Percentiles rank a stretch among this genome's conserved stretches.
phyloP scores from a whole-genome alignment of 2,888 invertebrate species.

The Heliconius erato region DNA sequence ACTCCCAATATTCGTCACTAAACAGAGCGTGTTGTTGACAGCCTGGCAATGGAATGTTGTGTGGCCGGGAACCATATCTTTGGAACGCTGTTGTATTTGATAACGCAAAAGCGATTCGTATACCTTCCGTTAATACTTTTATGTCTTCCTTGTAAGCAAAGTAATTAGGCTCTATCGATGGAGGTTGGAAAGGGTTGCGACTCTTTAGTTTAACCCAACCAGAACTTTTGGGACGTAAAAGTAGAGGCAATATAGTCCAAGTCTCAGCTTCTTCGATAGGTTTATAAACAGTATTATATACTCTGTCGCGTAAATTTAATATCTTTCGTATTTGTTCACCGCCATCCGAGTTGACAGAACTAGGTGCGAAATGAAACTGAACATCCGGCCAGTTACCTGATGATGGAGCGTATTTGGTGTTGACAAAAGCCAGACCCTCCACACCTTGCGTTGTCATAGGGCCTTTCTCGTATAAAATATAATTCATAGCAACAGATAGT shows the following conservation, averaged over 20 bases:
- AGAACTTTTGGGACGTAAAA: conserved; percentile 93
- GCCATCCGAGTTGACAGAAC: conserved; percentile 93
- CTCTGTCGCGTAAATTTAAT: conserved; percentile 90
- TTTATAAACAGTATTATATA: conserved; percentile 94
- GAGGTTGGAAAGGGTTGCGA: conserved; percentile 92
- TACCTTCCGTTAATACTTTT: conserved; percentile 91
- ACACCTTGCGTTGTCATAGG: conserved; percentile 94
- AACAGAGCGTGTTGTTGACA: conserved; percentile 90
- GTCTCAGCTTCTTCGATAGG: conserved; percentile 92
- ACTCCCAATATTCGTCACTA: conserved; percentile 95
- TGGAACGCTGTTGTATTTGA: conserved; percentile 93
- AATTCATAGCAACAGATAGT: conserved; percentile 91
- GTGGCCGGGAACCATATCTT: conserved; percentile 91
- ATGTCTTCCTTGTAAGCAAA: conserved; percentile 94
- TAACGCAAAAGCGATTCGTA: conserved; percentile 92
- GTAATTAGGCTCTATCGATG: conserved; percentile 96
- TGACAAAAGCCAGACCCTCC: conserved; percentile 94
- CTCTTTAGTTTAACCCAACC: conserved; percentile 95
- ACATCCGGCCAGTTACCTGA: conserved; percentile 93
- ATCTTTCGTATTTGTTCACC: conserved; percentile 92
- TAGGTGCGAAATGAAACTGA: conserved; percentile 94
- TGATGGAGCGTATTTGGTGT: conserved; percentile 93
- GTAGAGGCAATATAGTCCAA: conserved; percentile 92
- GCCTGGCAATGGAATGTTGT: conserved; percentile 93
- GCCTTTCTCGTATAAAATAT: conserved; percentile 92